Conservation (phyloP, 2,113 vertebrate species). For the Sebastes schlegelii region DNA sequence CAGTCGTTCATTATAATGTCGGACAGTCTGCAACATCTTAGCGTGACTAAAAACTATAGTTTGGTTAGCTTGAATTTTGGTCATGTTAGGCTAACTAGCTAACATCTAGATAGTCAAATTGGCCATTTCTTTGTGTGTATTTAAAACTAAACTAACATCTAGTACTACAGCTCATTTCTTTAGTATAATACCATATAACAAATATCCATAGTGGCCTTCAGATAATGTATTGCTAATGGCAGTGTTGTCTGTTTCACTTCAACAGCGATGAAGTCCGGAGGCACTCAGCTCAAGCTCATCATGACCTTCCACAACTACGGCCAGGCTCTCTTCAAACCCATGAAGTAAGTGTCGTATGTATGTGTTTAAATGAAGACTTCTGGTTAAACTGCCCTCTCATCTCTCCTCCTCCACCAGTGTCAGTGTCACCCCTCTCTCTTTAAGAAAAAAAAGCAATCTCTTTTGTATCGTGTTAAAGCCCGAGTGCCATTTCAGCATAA, state of each 20-base stretch:
- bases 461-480: constrained; percentile 24
- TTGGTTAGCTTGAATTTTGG: not conserved
- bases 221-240: constrained; percentile 8
- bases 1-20: not conserved
- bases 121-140: not conserved
- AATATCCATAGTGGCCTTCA: not conserved
- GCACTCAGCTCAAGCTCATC: constrained; percentile 98
- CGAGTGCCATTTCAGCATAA: constrained; percentile 46
- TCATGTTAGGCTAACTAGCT: not conserved
- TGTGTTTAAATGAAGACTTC: constrained; percentile 2
- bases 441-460: constrained; percentile 45
- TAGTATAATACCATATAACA: not conserved
- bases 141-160: not conserved
- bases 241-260: constrained; percentile 47
- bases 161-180: not conserved
- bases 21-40: not conserved
- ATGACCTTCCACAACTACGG: constrained; percentile 99
- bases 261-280: constrained; percentile 98
- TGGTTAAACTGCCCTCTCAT: constrained; percentile 13
- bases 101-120: not conserved
- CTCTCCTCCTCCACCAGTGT: not conserved
- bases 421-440: not conserved
- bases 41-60: not conserved
- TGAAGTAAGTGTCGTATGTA: constrained; percentile 91
- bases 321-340: constrained; percentile 97